phyloP scores from a whole-genome alignment of 2,113 vertebrate species.

The Geothlypis trichas region DNA sequence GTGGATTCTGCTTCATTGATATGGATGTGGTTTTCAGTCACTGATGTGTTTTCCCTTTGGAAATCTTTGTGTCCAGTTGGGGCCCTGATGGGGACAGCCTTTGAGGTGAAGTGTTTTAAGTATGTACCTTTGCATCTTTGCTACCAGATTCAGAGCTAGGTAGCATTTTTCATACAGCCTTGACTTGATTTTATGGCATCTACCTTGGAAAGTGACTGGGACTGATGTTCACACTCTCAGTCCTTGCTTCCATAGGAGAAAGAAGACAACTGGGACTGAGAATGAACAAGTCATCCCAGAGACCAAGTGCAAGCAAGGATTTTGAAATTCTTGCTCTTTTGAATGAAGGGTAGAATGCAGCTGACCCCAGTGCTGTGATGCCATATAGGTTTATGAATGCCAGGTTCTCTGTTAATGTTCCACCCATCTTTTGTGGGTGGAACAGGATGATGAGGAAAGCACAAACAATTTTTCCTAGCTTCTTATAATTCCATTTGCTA shows the following conservation, averaged over 20 bases:
- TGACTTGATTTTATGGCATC: not conserved
- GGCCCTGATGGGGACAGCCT: not conserved
- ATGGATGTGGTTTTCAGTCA: not conserved
- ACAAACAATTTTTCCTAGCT: not conserved
- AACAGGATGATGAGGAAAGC: not conserved
- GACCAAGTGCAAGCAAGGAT: not conserved
- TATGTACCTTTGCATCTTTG: not conserved
- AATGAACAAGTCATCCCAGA: not conserved
- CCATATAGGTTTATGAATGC: not conserved
- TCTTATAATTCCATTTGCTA: not conserved
- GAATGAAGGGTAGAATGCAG: not conserved
- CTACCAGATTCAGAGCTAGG: not conserved
- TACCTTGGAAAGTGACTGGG: not conserved
- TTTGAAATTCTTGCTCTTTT: not conserved
- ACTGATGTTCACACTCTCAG: not conserved
- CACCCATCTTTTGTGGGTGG: not conserved
- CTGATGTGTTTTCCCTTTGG: fast-evolving
- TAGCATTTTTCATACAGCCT: not conserved
- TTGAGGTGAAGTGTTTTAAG: not conserved
- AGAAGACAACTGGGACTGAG: not conserved
- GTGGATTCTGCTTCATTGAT: not conserved
- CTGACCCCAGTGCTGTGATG: not conserved
- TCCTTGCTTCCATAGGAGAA: not conserved
- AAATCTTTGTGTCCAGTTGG: not conserved
- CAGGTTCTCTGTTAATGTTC: not conserved